These are phyloP conservation scores for Heliornis fulica DNA, from an alignment of 2,113 vertebrate genomes.

Conservation along the genomic window DNA sequence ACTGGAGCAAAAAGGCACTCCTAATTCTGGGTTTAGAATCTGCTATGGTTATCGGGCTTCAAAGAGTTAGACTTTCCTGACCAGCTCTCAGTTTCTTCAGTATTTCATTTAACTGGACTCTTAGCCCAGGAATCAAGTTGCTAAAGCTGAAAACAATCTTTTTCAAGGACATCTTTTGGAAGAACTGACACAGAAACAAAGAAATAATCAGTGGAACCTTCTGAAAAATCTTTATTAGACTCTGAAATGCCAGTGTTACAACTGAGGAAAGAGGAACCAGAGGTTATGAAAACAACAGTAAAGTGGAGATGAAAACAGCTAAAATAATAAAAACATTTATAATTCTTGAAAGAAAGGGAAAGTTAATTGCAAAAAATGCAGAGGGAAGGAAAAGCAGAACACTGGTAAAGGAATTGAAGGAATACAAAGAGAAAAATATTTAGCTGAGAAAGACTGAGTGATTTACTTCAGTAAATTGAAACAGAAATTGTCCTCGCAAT, in stretches of 20 bases:
- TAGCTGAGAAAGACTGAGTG: neutral
- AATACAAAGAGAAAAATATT: neutral
- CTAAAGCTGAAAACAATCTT: neutral
- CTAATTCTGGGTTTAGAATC: neutral
- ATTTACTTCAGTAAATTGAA: neutral
- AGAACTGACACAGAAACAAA: neutral
- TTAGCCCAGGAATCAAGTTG: neutral
- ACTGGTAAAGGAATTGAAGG: neutral
- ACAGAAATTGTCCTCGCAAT: neutral
- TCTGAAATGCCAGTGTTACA: neutral
- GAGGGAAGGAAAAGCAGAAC: neutral
- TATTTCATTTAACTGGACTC: neutral
- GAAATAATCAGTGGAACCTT: neutral
- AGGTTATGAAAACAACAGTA: conserved; percentile 15
- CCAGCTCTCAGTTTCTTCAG: neutral
- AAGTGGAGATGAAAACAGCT: neutral
- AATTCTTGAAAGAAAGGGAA: neutral
- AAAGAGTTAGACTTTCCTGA: neutral
- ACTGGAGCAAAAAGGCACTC: neutral
- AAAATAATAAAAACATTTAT: neutral
- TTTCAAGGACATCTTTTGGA: neutral
- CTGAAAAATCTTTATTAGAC: neutral
- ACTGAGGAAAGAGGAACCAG: neutral
- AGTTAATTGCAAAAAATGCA: neutral
- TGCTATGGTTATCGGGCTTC: neutral